phyloP scores from a whole-genome alignment of 92 coral and sea anemone genomes.

The Porites rus region DNA sequence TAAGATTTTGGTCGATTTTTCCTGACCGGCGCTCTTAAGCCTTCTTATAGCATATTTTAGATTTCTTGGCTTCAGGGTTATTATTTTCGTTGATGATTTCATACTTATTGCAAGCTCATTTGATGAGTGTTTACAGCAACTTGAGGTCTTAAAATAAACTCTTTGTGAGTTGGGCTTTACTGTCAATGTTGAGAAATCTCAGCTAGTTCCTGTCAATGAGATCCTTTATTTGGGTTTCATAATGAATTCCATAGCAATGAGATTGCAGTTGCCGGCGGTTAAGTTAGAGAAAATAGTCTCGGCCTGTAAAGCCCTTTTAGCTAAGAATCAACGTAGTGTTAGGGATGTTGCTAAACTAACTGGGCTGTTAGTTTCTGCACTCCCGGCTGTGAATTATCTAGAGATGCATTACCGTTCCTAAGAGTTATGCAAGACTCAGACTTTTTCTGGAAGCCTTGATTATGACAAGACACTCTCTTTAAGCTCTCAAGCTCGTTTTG shows the following conservation, averaged over 20 bases:
- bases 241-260: slow-evolving; percentile 15
- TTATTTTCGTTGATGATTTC: slow-evolving; percentile 46
- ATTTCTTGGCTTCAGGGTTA: slow-evolving; percentile 32
- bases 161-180: slow-evolving; percentile 44
- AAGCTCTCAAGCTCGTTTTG: slow-evolving; percentile 5
- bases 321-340: not conserved
- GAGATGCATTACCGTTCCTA: not conserved
- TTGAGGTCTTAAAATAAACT: slow-evolving; percentile 23
- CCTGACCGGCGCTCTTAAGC: no score
- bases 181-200: slow-evolving; percentile 5
- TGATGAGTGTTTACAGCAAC: slow-evolving; percentile 33
- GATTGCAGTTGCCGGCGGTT: not conserved
- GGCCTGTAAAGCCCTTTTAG: not conserved
- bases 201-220: slow-evolving; percentile 29
- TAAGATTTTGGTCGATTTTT: no score
- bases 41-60: slow-evolving; percentile 27
- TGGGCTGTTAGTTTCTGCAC: slow-evolving; percentile 49
- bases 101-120: slow-evolving; percentile 33
- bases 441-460: slow-evolving; percentile 15
- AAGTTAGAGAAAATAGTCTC: not conserved
- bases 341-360: slow-evolving; percentile 32
- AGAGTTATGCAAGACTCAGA: slow-evolving; percentile 7
- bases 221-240: slow-evolving; percentile 58
- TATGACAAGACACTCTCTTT: not conserved
- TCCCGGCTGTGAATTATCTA: slow-evolving; percentile 47